Conservation (phyloP, 2,797 vertebrate genomes). For the Coregonus suidteri region DNA sequence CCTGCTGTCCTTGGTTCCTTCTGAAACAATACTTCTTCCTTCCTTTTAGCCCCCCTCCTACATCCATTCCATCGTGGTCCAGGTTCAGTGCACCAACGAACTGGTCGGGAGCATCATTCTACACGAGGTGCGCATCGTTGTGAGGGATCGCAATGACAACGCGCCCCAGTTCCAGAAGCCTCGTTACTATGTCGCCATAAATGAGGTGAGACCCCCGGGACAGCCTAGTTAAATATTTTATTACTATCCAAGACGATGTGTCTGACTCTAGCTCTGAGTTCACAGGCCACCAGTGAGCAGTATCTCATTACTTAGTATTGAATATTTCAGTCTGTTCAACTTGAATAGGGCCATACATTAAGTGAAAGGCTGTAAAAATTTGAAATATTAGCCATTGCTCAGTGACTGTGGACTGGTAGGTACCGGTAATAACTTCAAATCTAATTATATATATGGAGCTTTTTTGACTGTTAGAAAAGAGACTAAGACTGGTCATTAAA, state of each 20-base stretch:
- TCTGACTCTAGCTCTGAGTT: not conserved
- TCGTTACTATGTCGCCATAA: conserved; percentile 86
- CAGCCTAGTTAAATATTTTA: not conserved
- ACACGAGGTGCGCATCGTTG: conserved; percentile 93
- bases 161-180: conserved; percentile 86
- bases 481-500: not conserved
- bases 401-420: not conserved
- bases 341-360: not conserved
- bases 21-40: not conserved
- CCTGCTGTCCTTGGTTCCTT: not conserved
- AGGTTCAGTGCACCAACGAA: conserved; percentile 89
- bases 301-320: not conserved
- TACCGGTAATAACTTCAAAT: not conserved
- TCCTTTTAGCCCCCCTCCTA: conserved; percentile 83
- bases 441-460: not conserved
- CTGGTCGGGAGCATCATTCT: conserved; percentile 90
- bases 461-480: not conserved
- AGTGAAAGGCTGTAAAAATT: not conserved
- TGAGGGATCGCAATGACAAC: conserved; percentile 94
- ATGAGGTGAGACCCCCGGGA: conserved; percentile 81
- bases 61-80: conserved; percentile 92
- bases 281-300: conserved; percentile 1
- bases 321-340: not conserved
- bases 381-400: not conserved
- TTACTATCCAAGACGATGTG: not conserved